Conservation (phyloP, 2,797 vertebrate genomes). For the Anolis apletophallus region DNA sequence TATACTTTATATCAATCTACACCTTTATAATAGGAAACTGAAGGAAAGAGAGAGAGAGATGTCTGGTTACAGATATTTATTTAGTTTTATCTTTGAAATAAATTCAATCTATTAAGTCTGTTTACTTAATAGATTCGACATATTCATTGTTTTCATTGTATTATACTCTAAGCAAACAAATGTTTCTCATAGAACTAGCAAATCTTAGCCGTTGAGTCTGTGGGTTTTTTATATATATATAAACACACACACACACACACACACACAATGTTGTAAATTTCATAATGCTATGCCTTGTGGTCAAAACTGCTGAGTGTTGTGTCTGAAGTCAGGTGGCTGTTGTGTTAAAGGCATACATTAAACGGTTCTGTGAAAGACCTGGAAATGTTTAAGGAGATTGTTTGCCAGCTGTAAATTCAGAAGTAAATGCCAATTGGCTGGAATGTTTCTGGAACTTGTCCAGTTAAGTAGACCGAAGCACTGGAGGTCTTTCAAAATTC, state of each 20-base stretch:
- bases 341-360: conserved; percentile 83
- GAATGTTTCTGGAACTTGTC: conserved; percentile 75
- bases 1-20: not conserved
- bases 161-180: conserved; percentile 48
- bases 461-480: conserved; percentile 80
- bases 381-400: conserved; percentile 76
- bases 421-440: conserved; percentile 79
- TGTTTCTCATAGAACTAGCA: conserved; percentile 58
- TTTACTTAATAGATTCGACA: conserved; percentile 55
- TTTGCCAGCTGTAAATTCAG: conserved; percentile 84
- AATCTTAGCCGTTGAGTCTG: conserved; percentile 62
- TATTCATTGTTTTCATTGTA: conserved; percentile 62
- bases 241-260: no score
- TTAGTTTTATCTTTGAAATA: conserved; percentile 59
- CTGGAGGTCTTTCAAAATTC: conserved; percentile 76
- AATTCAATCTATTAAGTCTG: no score
- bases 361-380: conserved; percentile 76
- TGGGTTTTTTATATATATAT: conserved; percentile 66
- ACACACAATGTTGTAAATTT: conserved; percentile 85
- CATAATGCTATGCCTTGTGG: conserved; percentile 78
- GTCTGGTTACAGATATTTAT: conserved; percentile 56
- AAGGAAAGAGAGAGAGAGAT: not conserved
- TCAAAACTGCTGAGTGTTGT: conserved; percentile 80
- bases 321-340: conserved; percentile 83
- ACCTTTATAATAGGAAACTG: conserved; percentile 14